phyloP scores from a whole-genome alignment of 2,797 vertebrate species.

The Odontamblyopus rebecca region DNA sequence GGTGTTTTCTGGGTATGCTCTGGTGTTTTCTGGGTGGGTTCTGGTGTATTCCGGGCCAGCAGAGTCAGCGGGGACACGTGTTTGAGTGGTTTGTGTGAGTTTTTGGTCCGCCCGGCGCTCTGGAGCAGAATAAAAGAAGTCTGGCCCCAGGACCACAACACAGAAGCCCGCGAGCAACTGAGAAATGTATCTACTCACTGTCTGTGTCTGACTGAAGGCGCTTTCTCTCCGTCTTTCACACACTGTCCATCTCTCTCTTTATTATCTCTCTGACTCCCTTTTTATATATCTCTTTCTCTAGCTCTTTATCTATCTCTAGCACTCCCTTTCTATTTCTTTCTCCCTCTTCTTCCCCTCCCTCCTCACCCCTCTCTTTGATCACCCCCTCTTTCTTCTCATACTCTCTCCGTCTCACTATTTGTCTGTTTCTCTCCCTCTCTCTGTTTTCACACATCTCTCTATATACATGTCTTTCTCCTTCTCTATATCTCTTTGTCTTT shows the following conservation, averaged over 20 bases:
- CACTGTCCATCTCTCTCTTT: not conserved
- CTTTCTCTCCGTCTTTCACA: not conserved
- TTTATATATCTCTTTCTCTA: not conserved
- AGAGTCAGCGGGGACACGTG: conserved; percentile 35
- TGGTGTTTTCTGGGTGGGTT: conserved; percentile 47
- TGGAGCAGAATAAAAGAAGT: conserved; percentile 78
- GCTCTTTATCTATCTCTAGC: not conserved
- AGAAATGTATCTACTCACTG: not conserved
- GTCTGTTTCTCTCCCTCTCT: not conserved
- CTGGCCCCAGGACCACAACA: conserved; percentile 74
- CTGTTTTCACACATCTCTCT: no score
- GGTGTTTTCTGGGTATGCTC: conserved; percentile 21
- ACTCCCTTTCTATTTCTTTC: not conserved
- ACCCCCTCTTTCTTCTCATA: not conserved
- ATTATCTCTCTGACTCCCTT: no score
- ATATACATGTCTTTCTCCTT: not conserved
- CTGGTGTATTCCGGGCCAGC: conserved; percentile 37
- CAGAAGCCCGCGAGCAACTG: conserved; percentile 62
- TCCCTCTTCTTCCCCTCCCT: not conserved
- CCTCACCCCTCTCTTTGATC: not conserved
- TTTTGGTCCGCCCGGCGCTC: conserved; percentile 63
- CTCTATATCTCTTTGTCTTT: no score
- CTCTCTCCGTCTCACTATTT: not conserved
- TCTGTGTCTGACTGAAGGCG: not conserved
- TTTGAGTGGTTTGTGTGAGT: conserved; percentile 25